A percentile compares a stretch with the other conserved stretches of the same genome.
phyloP scores from a whole-genome alignment of 2,888 invertebrate genomes.

The Sympetrum striolatum region DNA sequence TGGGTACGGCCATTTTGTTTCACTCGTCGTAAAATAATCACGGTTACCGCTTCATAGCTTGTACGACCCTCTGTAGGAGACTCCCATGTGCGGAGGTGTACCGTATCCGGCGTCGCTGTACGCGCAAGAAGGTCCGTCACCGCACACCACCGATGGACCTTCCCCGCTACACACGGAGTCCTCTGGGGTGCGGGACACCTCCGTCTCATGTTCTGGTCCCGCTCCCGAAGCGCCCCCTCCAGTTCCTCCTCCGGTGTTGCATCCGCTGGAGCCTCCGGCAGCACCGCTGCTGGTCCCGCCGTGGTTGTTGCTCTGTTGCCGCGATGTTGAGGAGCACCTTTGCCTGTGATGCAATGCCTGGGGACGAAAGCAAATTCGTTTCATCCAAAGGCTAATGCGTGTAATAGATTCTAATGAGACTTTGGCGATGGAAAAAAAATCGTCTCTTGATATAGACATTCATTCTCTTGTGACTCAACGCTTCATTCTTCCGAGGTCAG shows the following conservation, averaged over 20 bases:
- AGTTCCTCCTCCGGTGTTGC: neutral
- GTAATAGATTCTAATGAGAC: no score
- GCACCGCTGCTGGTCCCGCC: slow-evolving; percentile 54
- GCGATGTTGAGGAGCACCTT: slow-evolving; percentile 56
- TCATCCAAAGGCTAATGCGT: neutral
- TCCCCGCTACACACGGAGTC: slow-evolving; percentile 90
- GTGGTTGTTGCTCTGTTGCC: slow-evolving; percentile 57
- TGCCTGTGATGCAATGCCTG: slow-evolving; percentile 80
- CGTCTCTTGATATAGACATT: neutral
- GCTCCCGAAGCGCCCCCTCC: slow-evolving; percentile 52
- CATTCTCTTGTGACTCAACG: neutral
- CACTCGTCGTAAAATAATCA: neutral
- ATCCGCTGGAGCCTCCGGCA: slow-evolving; percentile 54
- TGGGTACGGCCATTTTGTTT: neutral
- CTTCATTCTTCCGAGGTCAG: neutral
- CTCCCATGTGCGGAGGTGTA: slow-evolving; percentile 46
- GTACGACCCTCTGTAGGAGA: slow-evolving; percentile 46
- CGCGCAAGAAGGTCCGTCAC: slow-evolving; percentile 65
- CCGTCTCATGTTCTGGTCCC: slow-evolving; percentile 74
- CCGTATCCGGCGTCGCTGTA: slow-evolving; percentile 51
- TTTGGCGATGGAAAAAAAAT: no score
- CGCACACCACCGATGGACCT: slow-evolving; percentile 63
- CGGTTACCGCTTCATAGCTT: slow-evolving; percentile 45
- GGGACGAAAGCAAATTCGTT: slow-evolving; percentile 48
- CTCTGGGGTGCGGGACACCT: slow-evolving; percentile 86